Evolutionary conservation across 2,888 invertebrate genomes (phyloP).

Genomic region (Melieria omissa): DNA sequence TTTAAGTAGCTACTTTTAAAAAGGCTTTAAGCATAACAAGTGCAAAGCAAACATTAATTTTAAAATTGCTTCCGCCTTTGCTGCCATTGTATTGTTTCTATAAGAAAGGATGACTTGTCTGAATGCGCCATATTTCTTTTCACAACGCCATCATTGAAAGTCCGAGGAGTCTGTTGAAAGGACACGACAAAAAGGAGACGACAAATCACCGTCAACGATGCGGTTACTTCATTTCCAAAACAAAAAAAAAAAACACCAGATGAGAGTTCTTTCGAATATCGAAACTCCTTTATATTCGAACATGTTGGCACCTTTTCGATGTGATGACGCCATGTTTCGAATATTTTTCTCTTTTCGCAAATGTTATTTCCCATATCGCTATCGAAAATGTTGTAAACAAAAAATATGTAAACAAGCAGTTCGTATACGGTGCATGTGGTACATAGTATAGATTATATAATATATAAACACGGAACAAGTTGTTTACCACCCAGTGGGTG

Average conservation of each 20-base stretch:
- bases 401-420: conserved; percentile 23
- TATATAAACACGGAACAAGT: too few relatives aligned
- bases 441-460: too few relatives aligned
- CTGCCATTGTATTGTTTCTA: conserved; percentile 2
- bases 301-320: conserved; percentile 25
- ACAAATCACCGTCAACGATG: conserved; percentile 30
- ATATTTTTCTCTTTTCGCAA: conserved; percentile 26
- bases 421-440: conserved; percentile 20
- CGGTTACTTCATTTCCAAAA: conserved; percentile 29
- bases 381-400: conserved; percentile 34
- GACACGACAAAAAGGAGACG: not conserved
- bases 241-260: conserved; percentile 6
- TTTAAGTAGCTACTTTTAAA: too few relatives aligned
- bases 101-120: conserved; percentile 8
- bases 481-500: too few relatives aligned
- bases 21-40: too few relatives aligned
- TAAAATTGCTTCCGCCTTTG: conserved; percentile 42
- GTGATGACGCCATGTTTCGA: conserved; percentile 42
- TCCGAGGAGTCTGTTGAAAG: not conserved
- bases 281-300: conserved; percentile 21
- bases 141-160: not conserved
- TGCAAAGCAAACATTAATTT: conserved; percentile 47
- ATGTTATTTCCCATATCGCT: conserved; percentile 6
- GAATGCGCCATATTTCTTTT: conserved; percentile 14
- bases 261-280: conserved; percentile 9